Conservation (phyloP, 2,888 invertebrate genomes). For the Synanthedon tipuliformis region DNA sequence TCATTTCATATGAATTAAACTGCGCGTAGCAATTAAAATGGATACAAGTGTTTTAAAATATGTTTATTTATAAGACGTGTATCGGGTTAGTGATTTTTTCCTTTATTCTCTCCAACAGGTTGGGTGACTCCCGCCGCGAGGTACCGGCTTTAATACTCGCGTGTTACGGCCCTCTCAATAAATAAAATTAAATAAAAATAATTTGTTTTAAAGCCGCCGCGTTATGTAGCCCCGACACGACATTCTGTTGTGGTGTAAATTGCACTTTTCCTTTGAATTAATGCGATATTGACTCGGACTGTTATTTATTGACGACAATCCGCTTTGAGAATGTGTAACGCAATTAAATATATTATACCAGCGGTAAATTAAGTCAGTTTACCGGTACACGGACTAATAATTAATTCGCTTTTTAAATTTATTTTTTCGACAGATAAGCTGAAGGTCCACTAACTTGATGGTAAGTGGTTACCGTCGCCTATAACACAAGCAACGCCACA, state of each 20-base stretch:
- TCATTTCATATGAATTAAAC: neutral
- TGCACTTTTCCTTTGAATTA: slow-evolving; percentile 38
- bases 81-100: slow-evolving; percentile 14
- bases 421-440: no score
- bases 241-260: slow-evolving; percentile 39
- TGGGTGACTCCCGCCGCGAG: slow-evolving; percentile 34
- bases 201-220: slow-evolving; percentile 39
- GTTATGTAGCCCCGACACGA: slow-evolving; percentile 45
- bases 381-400: neutral
- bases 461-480: no score
- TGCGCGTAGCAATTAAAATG: neutral
- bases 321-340: neutral
- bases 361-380: no score
- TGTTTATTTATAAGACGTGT: slow-evolving; percentile 29
- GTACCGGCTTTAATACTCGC: slow-evolving; percentile 27
- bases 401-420: neutral
- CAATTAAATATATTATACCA: slow-evolving; percentile 2
- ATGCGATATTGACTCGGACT: slow-evolving; percentile 36
- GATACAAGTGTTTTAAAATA: slow-evolving; percentile 11
- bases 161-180: slow-evolving; percentile 41
- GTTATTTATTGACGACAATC: slow-evolving; percentile 10
- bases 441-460: no score
- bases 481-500: no score
- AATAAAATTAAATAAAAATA: slow-evolving; percentile 62
- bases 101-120: slow-evolving; percentile 37